Conservation (phyloP, 2,888 invertebrate species). For the Callyntrura guangdongensis region DNA sequence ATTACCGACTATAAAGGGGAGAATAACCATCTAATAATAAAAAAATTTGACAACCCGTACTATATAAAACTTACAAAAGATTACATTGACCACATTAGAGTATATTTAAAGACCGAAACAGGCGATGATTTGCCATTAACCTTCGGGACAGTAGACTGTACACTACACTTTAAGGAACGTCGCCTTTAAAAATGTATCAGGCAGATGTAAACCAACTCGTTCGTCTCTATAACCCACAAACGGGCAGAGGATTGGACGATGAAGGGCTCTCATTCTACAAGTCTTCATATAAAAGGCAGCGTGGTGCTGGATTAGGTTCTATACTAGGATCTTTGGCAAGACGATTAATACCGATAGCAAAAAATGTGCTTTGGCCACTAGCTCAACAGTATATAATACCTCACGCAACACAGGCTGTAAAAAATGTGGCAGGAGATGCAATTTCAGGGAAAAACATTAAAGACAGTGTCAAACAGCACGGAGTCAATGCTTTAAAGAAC, state of each 20-base stretch:
- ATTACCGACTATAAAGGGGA: slow-evolving; percentile 20
- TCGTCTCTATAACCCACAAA: slow-evolving; percentile 45
- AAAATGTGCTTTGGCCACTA: slow-evolving; percentile 18
- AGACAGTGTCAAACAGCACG: slow-evolving; percentile 16
- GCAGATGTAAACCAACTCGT: background rate
- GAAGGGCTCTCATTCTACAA: slow-evolving; percentile 15
- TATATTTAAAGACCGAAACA: slow-evolving; percentile 49
- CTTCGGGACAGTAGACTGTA: background rate
- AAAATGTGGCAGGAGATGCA: background rate
- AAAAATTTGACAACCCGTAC: background rate
- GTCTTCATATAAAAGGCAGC: slow-evolving; percentile 28
- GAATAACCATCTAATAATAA: background rate
- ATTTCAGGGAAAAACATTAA: slow-evolving; percentile 1
- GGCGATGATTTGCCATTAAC: slow-evolving; percentile 47
- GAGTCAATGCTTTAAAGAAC: background rate
- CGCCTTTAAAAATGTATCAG: slow-evolving; percentile 34
- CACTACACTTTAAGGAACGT: slow-evolving; percentile 49
- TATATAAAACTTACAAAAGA: slow-evolving; percentile 9
- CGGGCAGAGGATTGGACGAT: slow-evolving; percentile 28
- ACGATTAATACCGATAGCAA: slow-evolving; percentile 59
- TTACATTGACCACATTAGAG: background rate
- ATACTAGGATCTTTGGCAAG: slow-evolving; percentile 38
- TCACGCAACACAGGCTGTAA: background rate
- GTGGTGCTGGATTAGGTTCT: slow-evolving; percentile 59
- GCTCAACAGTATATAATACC: slow-evolving; percentile 21